Percentiles rank a stretch among this genome's conserved stretches.
Conservation (phyloP, 2,113 vertebrate genomes). For the Eulemur macaco region DNA sequence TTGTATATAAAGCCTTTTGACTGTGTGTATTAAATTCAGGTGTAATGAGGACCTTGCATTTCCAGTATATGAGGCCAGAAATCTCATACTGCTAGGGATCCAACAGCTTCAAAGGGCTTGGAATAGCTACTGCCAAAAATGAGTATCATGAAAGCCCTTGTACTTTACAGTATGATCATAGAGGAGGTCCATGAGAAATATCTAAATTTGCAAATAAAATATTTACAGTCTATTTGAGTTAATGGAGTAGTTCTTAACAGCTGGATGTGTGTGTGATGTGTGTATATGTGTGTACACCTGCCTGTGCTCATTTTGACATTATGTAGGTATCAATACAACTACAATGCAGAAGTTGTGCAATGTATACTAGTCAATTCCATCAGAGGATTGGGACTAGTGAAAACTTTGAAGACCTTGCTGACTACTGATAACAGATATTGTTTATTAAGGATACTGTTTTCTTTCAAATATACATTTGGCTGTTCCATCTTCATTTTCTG, state of each 20-base stretch:
- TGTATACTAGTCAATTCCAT: background rate
- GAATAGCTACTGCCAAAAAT: constrained; percentile 79
- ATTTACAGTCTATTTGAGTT: constrained; percentile 26
- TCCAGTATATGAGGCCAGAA: constrained; percentile 69
- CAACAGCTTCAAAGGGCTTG: constrained; percentile 58
- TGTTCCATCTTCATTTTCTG: background rate
- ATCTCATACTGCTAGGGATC: constrained; percentile 74
- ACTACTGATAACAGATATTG: background rate
- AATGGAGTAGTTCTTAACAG: background rate
- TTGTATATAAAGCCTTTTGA: constrained; percentile 75
- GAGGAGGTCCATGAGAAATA: constrained; percentile 55
- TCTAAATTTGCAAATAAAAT: constrained; percentile 68
- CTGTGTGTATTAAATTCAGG: constrained; percentile 73
- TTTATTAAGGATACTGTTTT: background rate
- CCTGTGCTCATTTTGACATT: background rate
- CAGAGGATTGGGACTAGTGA: background rate
- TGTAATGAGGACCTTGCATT: constrained; percentile 81
- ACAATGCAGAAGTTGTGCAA: background rate
- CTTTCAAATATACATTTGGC: background rate
- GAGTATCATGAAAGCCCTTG: constrained; percentile 74
- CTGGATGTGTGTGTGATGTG: background rate
- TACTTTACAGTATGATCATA: constrained; percentile 61
- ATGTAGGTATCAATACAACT: background rate
- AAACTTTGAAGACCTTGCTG: background rate
- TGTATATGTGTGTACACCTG: background rate